phyloP scores from a whole-genome alignment of 2,888 invertebrate species.

The Hymenopus coronatus region DNA sequence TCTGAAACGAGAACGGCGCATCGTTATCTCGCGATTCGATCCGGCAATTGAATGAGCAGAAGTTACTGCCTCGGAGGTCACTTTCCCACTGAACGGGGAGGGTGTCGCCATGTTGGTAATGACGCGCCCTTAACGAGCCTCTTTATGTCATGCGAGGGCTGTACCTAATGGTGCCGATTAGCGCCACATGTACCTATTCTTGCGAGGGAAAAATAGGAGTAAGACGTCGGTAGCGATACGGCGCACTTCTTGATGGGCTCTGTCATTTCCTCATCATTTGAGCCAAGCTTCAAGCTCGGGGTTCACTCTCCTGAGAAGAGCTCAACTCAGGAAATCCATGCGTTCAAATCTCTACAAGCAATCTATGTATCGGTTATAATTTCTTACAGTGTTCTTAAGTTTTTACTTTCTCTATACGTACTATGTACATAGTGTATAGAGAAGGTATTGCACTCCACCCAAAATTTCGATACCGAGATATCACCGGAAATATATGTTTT shows the following conservation, averaged over 20 bases:
- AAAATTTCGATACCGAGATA: no score
- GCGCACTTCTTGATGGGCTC: background rate
- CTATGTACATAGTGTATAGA: no score
- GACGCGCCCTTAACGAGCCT: background rate
- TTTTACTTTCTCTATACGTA: no score
- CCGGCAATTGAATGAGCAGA: background rate
- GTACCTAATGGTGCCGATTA: conserved; percentile 9
- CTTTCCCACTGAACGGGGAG: background rate
- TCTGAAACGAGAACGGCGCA: no score
- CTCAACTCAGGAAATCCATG: no score
- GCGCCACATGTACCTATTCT: background rate
- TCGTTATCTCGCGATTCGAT: no score
- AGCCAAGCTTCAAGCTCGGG: background rate
- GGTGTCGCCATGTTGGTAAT: background rate
- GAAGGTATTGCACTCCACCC: no score
- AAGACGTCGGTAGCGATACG: background rate
- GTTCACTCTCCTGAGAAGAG: no score
- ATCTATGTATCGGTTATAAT: no score
- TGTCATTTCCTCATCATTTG: background rate
- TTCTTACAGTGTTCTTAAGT: no score
- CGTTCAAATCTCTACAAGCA: no score
- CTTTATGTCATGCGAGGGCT: background rate
- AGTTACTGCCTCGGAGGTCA: background rate
- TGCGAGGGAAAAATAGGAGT: background rate
- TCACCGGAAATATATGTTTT: no score